Conservation (phyloP, 1,140 invertebrate species). For the Neuroterus valhalla region DNA sequence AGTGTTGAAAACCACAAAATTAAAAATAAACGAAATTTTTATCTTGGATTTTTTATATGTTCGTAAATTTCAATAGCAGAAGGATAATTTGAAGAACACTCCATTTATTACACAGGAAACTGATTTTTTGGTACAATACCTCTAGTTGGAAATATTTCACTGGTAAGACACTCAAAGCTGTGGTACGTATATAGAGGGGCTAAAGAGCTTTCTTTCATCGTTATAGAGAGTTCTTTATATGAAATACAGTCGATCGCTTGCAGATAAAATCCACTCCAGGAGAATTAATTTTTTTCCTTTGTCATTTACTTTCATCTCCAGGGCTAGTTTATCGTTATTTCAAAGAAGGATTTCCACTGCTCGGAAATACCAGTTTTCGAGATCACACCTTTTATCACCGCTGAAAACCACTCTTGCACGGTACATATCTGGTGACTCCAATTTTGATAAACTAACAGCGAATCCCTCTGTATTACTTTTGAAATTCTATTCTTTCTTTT, state of each 20-base stretch:
- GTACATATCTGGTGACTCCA: neutral
- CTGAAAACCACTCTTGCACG: slow-evolving; percentile 6
- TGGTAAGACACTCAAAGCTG: neutral
- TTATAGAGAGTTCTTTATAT: slow-evolving; percentile 2
- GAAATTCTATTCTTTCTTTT: neutral
- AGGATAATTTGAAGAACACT: too few species aligned
- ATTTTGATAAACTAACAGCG: slow-evolving; percentile 7
- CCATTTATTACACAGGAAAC: too few species aligned
- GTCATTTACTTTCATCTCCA: neutral
- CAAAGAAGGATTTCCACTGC: neutral
- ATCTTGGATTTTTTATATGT: too few species aligned
- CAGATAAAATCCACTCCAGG: slow-evolving; percentile 2
- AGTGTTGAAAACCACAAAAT: too few species aligned
- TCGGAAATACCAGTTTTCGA: slow-evolving; percentile 4
- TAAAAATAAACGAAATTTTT: too few species aligned
- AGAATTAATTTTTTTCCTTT: slow-evolving; percentile 15
- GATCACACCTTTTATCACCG: slow-evolving; percentile 22
- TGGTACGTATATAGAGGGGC: neutral
- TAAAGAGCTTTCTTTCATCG: slow-evolving; percentile 2
- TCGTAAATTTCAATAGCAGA: too few species aligned
- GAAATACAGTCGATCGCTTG: neutral
- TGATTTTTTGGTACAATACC: slow-evolving; percentile 6
- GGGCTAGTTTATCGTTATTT: slow-evolving; percentile 1
- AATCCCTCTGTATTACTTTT: too few species aligned
- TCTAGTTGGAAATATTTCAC: slow-evolving; percentile 1